Conservation (phyloP, 2,888 invertebrate genomes). For the Empis livida region DNA sequence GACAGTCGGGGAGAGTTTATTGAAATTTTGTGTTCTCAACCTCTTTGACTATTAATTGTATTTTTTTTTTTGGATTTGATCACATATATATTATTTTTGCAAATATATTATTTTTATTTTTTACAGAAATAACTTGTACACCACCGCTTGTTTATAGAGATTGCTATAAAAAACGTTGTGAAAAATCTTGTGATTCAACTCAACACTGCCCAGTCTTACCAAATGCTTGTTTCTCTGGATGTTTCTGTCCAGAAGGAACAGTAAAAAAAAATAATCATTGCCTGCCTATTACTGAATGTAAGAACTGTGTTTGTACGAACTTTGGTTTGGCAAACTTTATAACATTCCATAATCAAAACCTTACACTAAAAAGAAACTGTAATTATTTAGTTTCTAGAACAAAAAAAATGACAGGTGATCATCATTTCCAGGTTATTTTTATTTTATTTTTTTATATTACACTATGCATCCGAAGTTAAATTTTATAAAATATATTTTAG, state of each 20-base stretch:
- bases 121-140: slow-evolving; percentile 53
- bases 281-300: slow-evolving; percentile 55
- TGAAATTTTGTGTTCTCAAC: too few species aligned
- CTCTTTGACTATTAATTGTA: too few species aligned
- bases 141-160: slow-evolving; percentile 68
- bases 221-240: slow-evolving; percentile 66
- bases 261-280: slow-evolving; percentile 56
- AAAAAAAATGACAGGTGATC: slow-evolving; percentile 38
- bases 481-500: not conserved
- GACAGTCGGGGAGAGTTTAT: too few species aligned
- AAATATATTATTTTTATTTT: not conserved
- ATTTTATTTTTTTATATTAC: slow-evolving; percentile 40
- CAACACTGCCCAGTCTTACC: slow-evolving; percentile 48
- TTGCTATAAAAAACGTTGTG: slow-evolving; percentile 67
- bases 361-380: slow-evolving; percentile 72
- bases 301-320: slow-evolving; percentile 65
- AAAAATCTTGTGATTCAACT: slow-evolving; percentile 56
- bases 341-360: slow-evolving; percentile 69
- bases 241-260: slow-evolving; percentile 68
- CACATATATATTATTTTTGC: not conserved
- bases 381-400: slow-evolving; percentile 67
- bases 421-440: slow-evolving; percentile 29
- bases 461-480: slow-evolving; percentile 2
- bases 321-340: slow-evolving; percentile 69
- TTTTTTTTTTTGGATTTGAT: too few species aligned